These are phyloP conservation scores for Eptesicus fuscus DNA, from an alignment of 2,113 vertebrate species.

Conservation along the genomic window DNA sequence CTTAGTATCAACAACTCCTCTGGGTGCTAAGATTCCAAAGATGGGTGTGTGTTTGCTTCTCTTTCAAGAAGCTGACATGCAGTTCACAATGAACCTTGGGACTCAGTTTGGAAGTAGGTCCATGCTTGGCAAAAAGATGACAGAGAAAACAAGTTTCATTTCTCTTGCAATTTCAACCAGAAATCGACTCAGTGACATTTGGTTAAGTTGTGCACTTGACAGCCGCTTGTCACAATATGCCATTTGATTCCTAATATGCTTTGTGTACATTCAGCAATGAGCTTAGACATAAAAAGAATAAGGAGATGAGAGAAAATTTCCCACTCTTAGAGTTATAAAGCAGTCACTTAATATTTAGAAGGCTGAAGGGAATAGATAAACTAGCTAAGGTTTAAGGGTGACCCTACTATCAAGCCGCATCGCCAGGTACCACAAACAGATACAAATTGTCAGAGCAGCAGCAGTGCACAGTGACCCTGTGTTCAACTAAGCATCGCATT, in stretches of 20 bases:
- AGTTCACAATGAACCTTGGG: not conserved
- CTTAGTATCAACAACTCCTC: not conserved
- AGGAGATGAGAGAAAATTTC: not conserved
- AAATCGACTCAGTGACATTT: not conserved
- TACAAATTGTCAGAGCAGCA: slow-evolving; percentile 49
- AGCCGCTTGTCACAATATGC: slow-evolving; percentile 32
- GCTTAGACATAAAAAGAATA: not conserved
- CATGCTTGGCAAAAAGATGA: not conserved
- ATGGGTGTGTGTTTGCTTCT: not conserved
- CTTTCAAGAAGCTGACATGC: not conserved
- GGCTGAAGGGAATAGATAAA: slow-evolving; percentile 5
- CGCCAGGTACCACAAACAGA: slow-evolving; percentile 43
- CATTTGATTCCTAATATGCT: not conserved
- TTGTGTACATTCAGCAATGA: slow-evolving; percentile 12
- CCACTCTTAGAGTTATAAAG: not conserved
- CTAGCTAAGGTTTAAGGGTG: not conserved
- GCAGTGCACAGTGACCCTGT: slow-evolving; percentile 44
- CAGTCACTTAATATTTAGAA: slow-evolving; percentile 22
- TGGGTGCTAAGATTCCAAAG: not conserved
- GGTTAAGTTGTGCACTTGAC: slow-evolving; percentile 3
- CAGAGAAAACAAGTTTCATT: not conserved
- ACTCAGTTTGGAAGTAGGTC: not conserved
- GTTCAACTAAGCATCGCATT: slow-evolving; percentile 57
- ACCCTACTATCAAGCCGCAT: slow-evolving; percentile 23
- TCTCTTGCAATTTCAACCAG: not conserved